These are phyloP conservation scores for Cenopis cana DNA, from an alignment of 2,888 invertebrate species.

Conservation along the genomic window DNA sequence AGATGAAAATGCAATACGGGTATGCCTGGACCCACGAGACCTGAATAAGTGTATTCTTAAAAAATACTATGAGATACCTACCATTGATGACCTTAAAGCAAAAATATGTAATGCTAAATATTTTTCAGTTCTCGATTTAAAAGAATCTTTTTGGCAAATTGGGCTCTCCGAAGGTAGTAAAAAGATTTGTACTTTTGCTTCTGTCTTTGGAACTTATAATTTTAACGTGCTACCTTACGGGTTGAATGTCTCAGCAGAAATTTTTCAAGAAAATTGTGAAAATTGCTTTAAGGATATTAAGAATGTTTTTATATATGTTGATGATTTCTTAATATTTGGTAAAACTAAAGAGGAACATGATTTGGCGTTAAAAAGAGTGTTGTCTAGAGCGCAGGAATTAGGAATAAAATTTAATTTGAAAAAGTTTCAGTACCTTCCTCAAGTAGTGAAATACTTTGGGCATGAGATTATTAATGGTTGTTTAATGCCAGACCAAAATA, in stretches of 20 bases:
- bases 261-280: conserved; percentile 28
- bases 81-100: conserved; percentile 12
- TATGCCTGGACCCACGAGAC: conserved; percentile 36
- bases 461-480: too few species aligned
- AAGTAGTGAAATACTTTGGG: too few species aligned
- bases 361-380: not conserved
- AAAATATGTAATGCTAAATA: not conserved
- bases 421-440: not conserved
- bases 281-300: conserved; percentile 22
- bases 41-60: conserved; percentile 31
- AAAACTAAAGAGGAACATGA: conserved; percentile 21
- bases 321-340: conserved; percentile 30
- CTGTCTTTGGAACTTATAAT: conserved; percentile 6
- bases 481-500: too few species aligned
- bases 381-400: not conserved
- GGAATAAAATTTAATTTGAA: not conserved
- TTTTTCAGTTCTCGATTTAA: not conserved
- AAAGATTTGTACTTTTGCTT: not conserved
- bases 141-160: conserved; percentile 3
- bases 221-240: conserved; percentile 14
- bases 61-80: conserved; percentile 29
- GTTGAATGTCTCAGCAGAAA: conserved; percentile 17
- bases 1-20: conserved; percentile 20
- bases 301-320: conserved; percentile 21
- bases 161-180: not conserved